Conservation (phyloP, 2,113 vertebrate species). For the Uropsilus gracilis region DNA sequence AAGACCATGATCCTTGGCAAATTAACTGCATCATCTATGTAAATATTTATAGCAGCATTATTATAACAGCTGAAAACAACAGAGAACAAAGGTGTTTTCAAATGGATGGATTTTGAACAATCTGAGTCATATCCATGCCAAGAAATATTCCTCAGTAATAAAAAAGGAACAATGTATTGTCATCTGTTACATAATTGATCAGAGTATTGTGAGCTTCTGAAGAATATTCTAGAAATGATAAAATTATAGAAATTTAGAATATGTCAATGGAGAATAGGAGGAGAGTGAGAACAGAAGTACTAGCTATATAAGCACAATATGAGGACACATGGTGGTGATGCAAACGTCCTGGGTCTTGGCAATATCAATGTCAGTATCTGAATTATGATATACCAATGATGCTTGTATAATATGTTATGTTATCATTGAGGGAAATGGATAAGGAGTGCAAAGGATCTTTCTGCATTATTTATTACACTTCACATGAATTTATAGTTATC, state of each 20-base stretch:
- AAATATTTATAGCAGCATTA: not conserved
- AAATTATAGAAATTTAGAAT: too few species aligned
- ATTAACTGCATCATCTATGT: not conserved
- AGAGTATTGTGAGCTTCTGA: not conserved
- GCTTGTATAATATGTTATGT: not conserved
- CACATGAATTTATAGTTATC: not conserved
- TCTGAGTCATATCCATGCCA: not conserved
- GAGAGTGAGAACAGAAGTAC: not conserved
- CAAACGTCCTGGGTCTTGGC: not conserved
- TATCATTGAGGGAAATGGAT: not conserved
- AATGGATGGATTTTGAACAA: not conserved
- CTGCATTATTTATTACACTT: not conserved
- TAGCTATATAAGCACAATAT: not conserved
- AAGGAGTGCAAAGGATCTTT: not conserved
- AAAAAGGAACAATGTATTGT: not conserved
- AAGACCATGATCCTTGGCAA: not conserved
- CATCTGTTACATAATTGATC: not conserved
- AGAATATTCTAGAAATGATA: too few species aligned
- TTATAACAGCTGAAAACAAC: not conserved
- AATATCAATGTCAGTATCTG: not conserved
- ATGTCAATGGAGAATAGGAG: not conserved
- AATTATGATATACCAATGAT: not conserved
- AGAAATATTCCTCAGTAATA: not conserved
- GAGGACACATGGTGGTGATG: not conserved
- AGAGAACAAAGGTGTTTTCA: not conserved